Percentiles rank a stretch among this genome's conserved stretches.
phyloP scores from a whole-genome alignment of 2,113 vertebrate species.

The Vanacampus margaritifer region DNA sequence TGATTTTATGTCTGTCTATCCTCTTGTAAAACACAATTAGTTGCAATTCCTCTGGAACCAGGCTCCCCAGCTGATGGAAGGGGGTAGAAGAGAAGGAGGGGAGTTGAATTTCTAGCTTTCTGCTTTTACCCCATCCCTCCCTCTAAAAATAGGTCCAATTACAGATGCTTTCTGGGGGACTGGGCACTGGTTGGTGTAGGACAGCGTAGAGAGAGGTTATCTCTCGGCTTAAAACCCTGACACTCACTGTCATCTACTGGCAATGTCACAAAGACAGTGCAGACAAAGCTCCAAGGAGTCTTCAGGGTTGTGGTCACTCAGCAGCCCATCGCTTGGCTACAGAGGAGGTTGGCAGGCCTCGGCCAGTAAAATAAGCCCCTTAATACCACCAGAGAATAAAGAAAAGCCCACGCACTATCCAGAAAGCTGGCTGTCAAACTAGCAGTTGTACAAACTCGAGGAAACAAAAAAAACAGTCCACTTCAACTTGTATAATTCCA shows the following conservation, averaged over 20 bases:
- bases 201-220: slow-evolving; percentile 36
- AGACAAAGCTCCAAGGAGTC: slow-evolving; percentile 8
- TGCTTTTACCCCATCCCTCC: slow-evolving; percentile 79
- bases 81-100: slow-evolving; percentile 60
- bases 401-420: slow-evolving; percentile 14
- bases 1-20: slow-evolving; percentile 6
- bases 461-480: slow-evolving; percentile 43
- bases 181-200: slow-evolving; percentile 40
- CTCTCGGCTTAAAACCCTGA: slow-evolving; percentile 54
- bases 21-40: neutral
- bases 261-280: slow-evolving; percentile 25
- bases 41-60: slow-evolving; percentile 33
- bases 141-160: slow-evolving; percentile 74
- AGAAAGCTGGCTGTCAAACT: slow-evolving; percentile 8
- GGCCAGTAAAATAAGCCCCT: slow-evolving; percentile 19
- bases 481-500: slow-evolving; percentile 23
- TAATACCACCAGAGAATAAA: slow-evolving; percentile 19
- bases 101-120: slow-evolving; percentile 70
- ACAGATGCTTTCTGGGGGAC: slow-evolving; percentile 48
- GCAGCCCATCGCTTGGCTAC: slow-evolving; percentile 31
- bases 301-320: slow-evolving; percentile 4
- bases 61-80: slow-evolving; percentile 51
- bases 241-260: slow-evolving; percentile 23
- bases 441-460: slow-evolving; percentile 29
- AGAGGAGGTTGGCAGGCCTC: slow-evolving; percentile 27